These are phyloP conservation scores for Aphelenchoides besseyi DNA, from an alignment of 1,140 invertebrate genomes.

Conservation along the genomic window DNA sequence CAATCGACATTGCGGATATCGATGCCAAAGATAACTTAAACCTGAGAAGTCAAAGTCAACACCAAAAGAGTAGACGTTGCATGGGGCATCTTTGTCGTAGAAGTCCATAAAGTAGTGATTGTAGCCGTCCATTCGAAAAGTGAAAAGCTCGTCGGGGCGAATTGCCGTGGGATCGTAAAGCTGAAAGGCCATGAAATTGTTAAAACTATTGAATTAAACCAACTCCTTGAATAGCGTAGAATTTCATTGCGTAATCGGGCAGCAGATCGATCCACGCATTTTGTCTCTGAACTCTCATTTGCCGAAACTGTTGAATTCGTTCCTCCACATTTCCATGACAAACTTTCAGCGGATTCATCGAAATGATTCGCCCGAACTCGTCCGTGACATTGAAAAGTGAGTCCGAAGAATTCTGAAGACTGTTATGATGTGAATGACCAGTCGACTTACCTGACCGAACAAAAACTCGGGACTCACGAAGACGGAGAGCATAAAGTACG, in stretches of 20 bases:
- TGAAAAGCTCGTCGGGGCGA: not conserved
- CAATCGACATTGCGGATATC: not conserved
- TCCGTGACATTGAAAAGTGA: not conserved
- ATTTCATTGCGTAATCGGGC: not conserved
- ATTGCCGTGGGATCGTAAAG: not conserved
- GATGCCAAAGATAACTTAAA: not conserved
- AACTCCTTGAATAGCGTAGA: not conserved
- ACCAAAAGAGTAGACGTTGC: slow-evolving; percentile 1
- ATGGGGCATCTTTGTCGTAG: not conserved
- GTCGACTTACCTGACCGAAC: too few relatives aligned
- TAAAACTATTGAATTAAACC: not conserved
- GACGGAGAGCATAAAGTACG: not conserved
- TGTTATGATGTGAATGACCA: too few relatives aligned
- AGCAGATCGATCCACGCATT: not conserved
- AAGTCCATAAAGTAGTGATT: slow-evolving; percentile 1
- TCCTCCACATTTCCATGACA: not conserved
- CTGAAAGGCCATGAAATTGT: not conserved
- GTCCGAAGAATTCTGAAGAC: not conserved
- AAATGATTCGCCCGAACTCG: not conserved
- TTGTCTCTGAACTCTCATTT: not conserved
- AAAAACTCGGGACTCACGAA: not conserved
- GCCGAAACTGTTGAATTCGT: not conserved
- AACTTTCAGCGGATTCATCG: not conserved
- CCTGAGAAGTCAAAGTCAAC: not conserved
- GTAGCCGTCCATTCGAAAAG: not conserved